Evolutionary conservation across 2,888 invertebrate species (phyloP).

Genomic region (Apomyelois bistriatella): DNA sequence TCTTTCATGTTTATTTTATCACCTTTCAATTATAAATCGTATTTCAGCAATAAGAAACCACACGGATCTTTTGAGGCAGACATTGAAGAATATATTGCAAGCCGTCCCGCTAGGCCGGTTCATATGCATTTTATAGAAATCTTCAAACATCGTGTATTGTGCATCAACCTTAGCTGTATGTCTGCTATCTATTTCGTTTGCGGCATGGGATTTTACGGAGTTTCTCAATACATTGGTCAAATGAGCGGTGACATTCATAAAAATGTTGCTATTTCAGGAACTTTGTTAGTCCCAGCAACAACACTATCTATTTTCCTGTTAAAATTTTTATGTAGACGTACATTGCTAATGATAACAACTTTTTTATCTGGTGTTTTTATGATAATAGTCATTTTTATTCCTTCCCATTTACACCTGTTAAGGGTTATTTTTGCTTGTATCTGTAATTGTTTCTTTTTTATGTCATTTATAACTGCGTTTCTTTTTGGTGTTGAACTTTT

Average conservation of each 20-base stretch:
- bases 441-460: slow-evolving; percentile 87
- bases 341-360: slow-evolving; percentile 80
- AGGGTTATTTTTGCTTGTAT: slow-evolving; percentile 82
- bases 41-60: slow-evolving; percentile 43
- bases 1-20: too few relatives aligned
- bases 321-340: slow-evolving; percentile 80
- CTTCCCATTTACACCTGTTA: slow-evolving; percentile 50
- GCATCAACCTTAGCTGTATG: slow-evolving; percentile 82
- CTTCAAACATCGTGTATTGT: slow-evolving; percentile 68
- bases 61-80: slow-evolving; percentile 40
- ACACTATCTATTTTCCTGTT: slow-evolving; percentile 77
- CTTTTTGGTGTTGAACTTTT: slow-evolving; percentile 91
- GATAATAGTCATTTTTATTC: slow-evolving; percentile 43
- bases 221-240: slow-evolving; percentile 88
- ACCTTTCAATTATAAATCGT: too few relatives aligned
- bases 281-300: slow-evolving; percentile 82
- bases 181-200: slow-evolving; percentile 87
- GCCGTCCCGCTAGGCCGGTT: neutral
- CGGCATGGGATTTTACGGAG: slow-evolving; percentile 91
- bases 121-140: slow-evolving; percentile 52
- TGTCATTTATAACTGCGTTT: slow-evolving; percentile 90
- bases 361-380: slow-evolving; percentile 53
- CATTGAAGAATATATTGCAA: slow-evolving; percentile 28
- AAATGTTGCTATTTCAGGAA: slow-evolving; percentile 87
- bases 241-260: slow-evolving; percentile 87